These are phyloP conservation scores for Girardia tigrina DNA, from an alignment of 2,888 invertebrate species.

Conservation along the genomic window DNA sequence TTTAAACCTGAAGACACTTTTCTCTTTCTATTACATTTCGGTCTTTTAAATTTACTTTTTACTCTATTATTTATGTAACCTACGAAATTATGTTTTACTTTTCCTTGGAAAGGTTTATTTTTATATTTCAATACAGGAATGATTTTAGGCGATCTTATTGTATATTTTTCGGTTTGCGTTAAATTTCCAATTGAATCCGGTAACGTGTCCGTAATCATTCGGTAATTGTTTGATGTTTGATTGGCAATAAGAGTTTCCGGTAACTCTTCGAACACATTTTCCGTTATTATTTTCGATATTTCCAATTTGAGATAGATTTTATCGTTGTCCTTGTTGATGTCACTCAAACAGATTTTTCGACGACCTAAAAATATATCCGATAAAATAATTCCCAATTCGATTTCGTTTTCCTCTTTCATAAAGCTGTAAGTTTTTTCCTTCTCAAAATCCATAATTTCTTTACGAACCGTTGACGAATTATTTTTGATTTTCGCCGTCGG, in stretches of 20 bases:
- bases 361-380: not conserved
- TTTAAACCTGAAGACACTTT: too few relatives aligned
- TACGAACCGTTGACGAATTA: not conserved
- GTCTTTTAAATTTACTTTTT: too few relatives aligned
- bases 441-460: not conserved
- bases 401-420: not conserved
- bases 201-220: too few relatives aligned
- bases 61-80: too few relatives aligned
- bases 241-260: not conserved
- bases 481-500: not conserved
- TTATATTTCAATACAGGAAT: too few relatives aligned
- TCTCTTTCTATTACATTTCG: too few relatives aligned
- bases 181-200: too few relatives aligned
- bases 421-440: not conserved
- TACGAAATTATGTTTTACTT: too few relatives aligned
- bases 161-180: too few relatives aligned
- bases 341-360: not conserved
- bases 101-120: too few relatives aligned
- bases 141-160: too few relatives aligned
- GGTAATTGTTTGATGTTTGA: not conserved
- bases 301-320: constrained; percentile 1
- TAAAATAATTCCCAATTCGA: not conserved
- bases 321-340: constrained; percentile 11
- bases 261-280: not conserved
- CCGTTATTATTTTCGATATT: not conserved